Evolutionary conservation across 2,888 invertebrate genomes (phyloP).

Genomic region (Ichneumoninae sp.): DNA sequence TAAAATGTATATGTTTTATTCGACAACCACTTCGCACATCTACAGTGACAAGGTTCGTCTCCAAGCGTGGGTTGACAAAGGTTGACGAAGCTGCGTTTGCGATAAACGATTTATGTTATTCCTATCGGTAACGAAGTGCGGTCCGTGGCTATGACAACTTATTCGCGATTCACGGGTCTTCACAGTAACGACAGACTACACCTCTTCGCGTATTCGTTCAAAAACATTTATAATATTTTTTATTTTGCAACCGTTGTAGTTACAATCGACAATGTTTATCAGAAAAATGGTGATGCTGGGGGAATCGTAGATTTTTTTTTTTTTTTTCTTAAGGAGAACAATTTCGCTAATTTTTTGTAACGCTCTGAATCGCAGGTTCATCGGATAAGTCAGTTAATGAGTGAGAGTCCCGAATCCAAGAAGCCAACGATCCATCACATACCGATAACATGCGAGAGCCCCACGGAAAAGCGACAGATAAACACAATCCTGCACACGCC

Average conservation of each 20-base stretch:
- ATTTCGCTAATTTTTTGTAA: slow-evolving; percentile 9
- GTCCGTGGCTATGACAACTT: slow-evolving; percentile 4
- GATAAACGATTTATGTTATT: slow-evolving; percentile 31
- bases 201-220: neutral
- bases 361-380: slow-evolving; percentile 77
- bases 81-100: slow-evolving; percentile 28
- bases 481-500: slow-evolving; percentile 85
- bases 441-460: slow-evolving; percentile 80
- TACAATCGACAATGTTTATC: slow-evolving; percentile 57
- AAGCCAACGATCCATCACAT: slow-evolving; percentile 81
- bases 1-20: slow-evolving; percentile 77
- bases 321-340: neutral
- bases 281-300: slow-evolving; percentile 66
- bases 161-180: slow-evolving; percentile 37
- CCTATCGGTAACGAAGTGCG: slow-evolving; percentile 15
- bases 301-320: neutral
- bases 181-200: slow-evolving; percentile 28
- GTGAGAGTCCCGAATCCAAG: slow-evolving; percentile 81
- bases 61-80: slow-evolving; percentile 25
- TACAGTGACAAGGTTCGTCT: slow-evolving; percentile 74
- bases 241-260: neutral
- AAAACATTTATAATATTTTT: neutral
- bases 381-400: slow-evolving; percentile 84
- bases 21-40: slow-evolving; percentile 68
- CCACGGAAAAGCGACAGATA: slow-evolving; percentile 80